Percentiles rank a stretch among this genome's conserved stretches.
These are phyloP conservation scores for Agrilus planipennis DNA, from an alignment of 1,140 invertebrate species.

Conservation along the genomic window DNA sequence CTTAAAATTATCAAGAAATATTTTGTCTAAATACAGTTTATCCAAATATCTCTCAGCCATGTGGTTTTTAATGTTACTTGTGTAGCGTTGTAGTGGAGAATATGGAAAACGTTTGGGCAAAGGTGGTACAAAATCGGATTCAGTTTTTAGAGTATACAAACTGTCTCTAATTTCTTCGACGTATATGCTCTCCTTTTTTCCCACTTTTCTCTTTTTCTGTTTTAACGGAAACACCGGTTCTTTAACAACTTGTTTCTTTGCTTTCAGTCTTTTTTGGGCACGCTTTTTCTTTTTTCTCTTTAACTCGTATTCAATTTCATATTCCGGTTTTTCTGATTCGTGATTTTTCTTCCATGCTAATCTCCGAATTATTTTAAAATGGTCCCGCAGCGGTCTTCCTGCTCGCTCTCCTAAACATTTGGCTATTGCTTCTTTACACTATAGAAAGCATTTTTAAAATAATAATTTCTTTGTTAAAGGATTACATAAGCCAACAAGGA, in stretches of 20 bases:
- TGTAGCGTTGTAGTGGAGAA: slow-evolving; percentile 35
- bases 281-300: slow-evolving; percentile 33
- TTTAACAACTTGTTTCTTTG: slow-evolving; percentile 1
- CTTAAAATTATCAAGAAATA: slow-evolving; percentile 36
- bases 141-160: slow-evolving; percentile 31
- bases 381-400: slow-evolving; percentile 28
- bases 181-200: not conserved
- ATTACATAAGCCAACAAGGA: not conserved
- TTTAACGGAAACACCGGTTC: slow-evolving; percentile 5
- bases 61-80: slow-evolving; percentile 35
- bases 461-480: too few relatives aligned
- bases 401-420: slow-evolving; percentile 25
- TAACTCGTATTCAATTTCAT: too few relatives aligned
- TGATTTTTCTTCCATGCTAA: slow-evolving; percentile 27
- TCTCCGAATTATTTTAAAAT: slow-evolving; percentile 29
- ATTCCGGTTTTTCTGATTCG: slow-evolving; percentile 34
- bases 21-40: slow-evolving; percentile 41
- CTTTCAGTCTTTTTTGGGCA: slow-evolving; percentile 28
- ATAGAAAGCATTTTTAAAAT: too few relatives aligned
- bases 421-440: slow-evolving; percentile 28
- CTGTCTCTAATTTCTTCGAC: slow-evolving; percentile 27
- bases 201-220: slow-evolving; percentile 3
- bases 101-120: slow-evolving; percentile 20
- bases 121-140: slow-evolving; percentile 18
- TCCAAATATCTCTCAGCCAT: slow-evolving; percentile 42